A percentile compares a stretch with the other conserved stretches of the same genome.
These are phyloP conservation scores for Vidua macroura DNA, from an alignment of 2,113 vertebrate genomes.

Conservation along the genomic window DNA sequence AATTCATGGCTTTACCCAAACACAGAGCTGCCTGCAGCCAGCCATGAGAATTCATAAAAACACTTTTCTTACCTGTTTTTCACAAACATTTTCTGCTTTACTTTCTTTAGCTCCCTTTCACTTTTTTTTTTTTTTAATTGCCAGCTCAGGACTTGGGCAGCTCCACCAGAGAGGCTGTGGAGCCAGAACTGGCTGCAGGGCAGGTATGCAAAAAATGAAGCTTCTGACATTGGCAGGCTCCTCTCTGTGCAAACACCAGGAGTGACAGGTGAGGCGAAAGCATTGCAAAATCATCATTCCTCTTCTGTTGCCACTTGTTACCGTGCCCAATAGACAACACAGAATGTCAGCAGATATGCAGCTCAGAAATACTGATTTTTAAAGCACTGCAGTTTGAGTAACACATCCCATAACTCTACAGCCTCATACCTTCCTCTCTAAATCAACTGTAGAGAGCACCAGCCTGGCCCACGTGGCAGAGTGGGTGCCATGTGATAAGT, in stretches of 20 bases:
- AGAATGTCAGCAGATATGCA: background rate
- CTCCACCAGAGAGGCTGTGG: background rate
- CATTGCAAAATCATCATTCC: background rate
- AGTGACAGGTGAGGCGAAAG: constrained; percentile 35
- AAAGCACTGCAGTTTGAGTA: background rate
- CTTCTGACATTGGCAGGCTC: constrained; percentile 19
- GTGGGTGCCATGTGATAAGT: background rate
- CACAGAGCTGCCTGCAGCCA: background rate
- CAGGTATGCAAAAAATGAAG: constrained; percentile 60
- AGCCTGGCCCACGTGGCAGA: background rate
- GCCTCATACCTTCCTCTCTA: background rate
- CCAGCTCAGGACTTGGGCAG: background rate
- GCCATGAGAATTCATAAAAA: background rate
- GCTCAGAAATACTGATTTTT: background rate
- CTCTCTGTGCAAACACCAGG: background rate
- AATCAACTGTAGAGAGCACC: background rate
- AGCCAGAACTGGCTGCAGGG: constrained; percentile 15
- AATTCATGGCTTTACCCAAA: background rate
- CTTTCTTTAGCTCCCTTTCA: no score
- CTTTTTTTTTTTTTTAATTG: background rate
- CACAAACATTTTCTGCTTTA: background rate
- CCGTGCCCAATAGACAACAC: background rate
- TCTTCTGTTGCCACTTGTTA: background rate
- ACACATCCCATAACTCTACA: background rate
- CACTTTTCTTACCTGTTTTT: background rate